Percentiles rank a stretch among this genome's conserved stretches.
Evolutionary conservation across 2,888 invertebrate genomes (phyloP).

Genomic region (Drosophila prolongata): DNA sequence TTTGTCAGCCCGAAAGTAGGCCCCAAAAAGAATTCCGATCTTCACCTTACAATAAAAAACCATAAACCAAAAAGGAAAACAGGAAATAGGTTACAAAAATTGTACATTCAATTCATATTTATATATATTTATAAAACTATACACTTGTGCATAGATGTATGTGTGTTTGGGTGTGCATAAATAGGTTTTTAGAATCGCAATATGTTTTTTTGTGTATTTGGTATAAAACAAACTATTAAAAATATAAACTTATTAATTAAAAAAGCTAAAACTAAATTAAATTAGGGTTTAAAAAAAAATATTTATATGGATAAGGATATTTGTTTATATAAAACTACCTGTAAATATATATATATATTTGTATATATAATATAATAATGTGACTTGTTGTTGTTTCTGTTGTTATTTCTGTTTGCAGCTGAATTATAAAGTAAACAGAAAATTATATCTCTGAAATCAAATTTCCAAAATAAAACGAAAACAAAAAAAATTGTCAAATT

Average conservation of each 20-base stretch:
- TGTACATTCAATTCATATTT: slow-evolving; percentile 60
- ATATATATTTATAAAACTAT: slow-evolving; percentile 52
- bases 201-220: slow-evolving; percentile 57
- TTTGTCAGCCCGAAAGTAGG: slow-evolving; percentile 3
- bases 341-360: slow-evolving; percentile 4
- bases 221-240: slow-evolving; percentile 72
- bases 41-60: slow-evolving; percentile 10
- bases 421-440: slow-evolving; percentile 16
- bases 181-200: slow-evolving; percentile 49
- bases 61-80: slow-evolving; percentile 24
- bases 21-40: neutral
- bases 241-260: slow-evolving; percentile 51
- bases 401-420: slow-evolving; percentile 11
- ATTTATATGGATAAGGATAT: slow-evolving; percentile 34
- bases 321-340: slow-evolving; percentile 13
- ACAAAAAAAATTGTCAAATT: slow-evolving; percentile 15
- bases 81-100: slow-evolving; percentile 52
- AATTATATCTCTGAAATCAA: slow-evolving; percentile 21
- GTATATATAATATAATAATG: slow-evolving; percentile 41
- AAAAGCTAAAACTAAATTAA: slow-evolving; percentile 67
- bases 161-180: slow-evolving; percentile 65
- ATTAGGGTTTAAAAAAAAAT: slow-evolving; percentile 41
- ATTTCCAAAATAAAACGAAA: slow-evolving; percentile 32
- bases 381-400: slow-evolving; percentile 64
- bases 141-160: slow-evolving; percentile 56